Conservation (phyloP, 1,140 invertebrate genomes). For the Drosophila asahinai region DNA sequence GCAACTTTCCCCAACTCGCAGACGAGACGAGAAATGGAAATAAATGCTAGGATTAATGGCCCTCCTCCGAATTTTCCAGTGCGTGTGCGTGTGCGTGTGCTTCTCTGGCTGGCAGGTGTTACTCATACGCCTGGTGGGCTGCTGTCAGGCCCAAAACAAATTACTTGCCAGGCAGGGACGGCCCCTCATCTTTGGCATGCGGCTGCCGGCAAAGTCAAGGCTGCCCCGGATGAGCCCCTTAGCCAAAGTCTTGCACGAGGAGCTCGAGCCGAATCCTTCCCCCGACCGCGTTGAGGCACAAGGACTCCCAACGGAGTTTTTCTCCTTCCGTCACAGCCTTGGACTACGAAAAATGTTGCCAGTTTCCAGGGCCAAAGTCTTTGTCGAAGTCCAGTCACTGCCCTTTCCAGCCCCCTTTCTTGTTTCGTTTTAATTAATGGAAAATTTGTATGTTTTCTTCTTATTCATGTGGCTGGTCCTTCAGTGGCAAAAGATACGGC, state of each 20-base stretch:
- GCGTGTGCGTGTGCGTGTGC: slow-evolving; percentile 3
- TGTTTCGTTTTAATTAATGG: slow-evolving; percentile 77
- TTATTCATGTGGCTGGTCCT: slow-evolving; percentile 62
- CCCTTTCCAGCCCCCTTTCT: slow-evolving; percentile 16
- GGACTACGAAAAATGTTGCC: slow-evolving; percentile 66
- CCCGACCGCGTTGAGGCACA: slow-evolving; percentile 14
- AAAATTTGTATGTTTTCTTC: slow-evolving; percentile 72
- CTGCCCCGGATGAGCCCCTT: slow-evolving; percentile 53
- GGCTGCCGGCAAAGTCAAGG: slow-evolving; percentile 66
- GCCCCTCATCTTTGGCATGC: slow-evolving; percentile 24
- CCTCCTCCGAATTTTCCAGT: slow-evolving; percentile 21
- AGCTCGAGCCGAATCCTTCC: slow-evolving; percentile 39
- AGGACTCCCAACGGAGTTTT: slow-evolving; percentile 69
- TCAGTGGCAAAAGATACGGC: slow-evolving; percentile 42
- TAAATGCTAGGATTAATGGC: slow-evolving; percentile 76
- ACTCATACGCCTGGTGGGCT: slow-evolving; percentile 61
- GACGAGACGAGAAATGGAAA: slow-evolving; percentile 51
- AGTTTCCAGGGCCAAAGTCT: slow-evolving; percentile 34
- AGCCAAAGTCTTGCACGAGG: slow-evolving; percentile 13
- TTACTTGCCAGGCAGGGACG: slow-evolving; percentile 57
- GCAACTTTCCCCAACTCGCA: slow-evolving; percentile 46
- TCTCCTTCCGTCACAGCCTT: slow-evolving; percentile 38
- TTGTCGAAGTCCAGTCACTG: slow-evolving; percentile 27
- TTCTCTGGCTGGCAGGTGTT: slow-evolving; percentile 62
- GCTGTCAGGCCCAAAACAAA: slow-evolving; percentile 64